phyloP scores from a whole-genome alignment of 1,140 invertebrate species.

The Drosophila kohkoa region DNA sequence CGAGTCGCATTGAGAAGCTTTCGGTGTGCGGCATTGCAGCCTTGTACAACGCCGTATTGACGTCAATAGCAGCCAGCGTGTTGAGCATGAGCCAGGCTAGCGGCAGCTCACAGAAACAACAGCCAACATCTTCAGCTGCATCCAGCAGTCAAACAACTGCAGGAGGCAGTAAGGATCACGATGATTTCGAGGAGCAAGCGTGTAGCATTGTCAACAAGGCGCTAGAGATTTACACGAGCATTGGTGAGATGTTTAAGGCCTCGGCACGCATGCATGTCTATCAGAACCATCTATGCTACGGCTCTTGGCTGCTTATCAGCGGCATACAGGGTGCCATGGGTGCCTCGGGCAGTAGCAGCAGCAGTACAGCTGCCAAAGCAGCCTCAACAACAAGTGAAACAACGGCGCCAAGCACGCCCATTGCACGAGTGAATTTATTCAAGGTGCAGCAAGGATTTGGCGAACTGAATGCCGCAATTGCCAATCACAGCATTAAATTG shows the following conservation, averaged over 20 bases:
- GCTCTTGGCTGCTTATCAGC: constrained; percentile 93
- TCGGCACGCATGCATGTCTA: constrained; percentile 94
- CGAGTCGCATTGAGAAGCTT: constrained; percentile 92
- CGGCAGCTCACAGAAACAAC: constrained; percentile 69
- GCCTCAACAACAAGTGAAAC: constrained; percentile 21
- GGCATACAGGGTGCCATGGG: constrained; percentile 91
- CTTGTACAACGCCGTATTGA: constrained; percentile 92
- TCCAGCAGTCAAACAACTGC: constrained; percentile 31
- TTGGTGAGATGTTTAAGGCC: constrained; percentile 92
- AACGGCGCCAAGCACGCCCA: constrained; percentile 69
- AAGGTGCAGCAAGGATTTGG: constrained; percentile 91
- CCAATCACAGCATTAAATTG: constrained; percentile 90
- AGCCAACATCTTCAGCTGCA: constrained; percentile 49
- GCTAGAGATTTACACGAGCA: constrained; percentile 92
- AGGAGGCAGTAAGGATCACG: constrained; percentile 59
- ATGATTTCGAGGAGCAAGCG: constrained; percentile 79
- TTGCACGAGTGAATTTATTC: constrained; percentile 81
- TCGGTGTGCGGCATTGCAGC: constrained; percentile 91
- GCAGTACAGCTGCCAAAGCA: constrained; percentile 33
- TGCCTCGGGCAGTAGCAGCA: constrained; percentile 69
- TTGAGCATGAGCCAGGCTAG: constrained; percentile 79
- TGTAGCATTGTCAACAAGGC: constrained; percentile 87
- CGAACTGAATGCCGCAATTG: constrained; percentile 92
- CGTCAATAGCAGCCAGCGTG: constrained; percentile 87
- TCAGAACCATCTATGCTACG: constrained; percentile 95